Evolutionary conservation across 1,140 invertebrate species (phyloP), one percentile per base, ranked within the genome.

Genomic region (Heliothis subflexa): DNA sequence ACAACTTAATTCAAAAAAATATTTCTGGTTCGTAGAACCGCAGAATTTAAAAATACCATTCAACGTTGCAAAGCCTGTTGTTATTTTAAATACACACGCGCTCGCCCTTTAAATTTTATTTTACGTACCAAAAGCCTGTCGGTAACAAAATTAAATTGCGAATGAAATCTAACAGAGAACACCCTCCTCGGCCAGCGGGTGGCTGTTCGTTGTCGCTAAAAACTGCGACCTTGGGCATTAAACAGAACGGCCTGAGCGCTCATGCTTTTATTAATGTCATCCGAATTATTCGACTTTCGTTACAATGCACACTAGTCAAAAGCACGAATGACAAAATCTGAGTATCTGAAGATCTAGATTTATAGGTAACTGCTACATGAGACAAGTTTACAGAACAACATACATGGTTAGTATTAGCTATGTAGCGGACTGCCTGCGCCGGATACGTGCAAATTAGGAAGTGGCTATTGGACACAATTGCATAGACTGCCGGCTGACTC

Each of bases 391-490:
- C 13, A 52, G 21, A 70, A 33, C 45, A 45, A 50, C 55, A 59
- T 54, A 33, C 7, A 59, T 40, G 33, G 0, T 9, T 40, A 40
- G 59, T 57, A 62, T 68, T 71, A 62, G 52, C 81, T 78, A 81
- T 81, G 81, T 78, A 79, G 82, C 77, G 79, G 79, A 78, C 74
- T 79, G 82, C 83, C 86, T 75, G 78, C 80, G 83, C 83, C 86
- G 93, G 93, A 94, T 90, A 89, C 87, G 87, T 91, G 87, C 89
- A 91, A 93, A 94, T 94, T 92, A 94, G 93, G 91, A 94, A 89
- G 91, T 92, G 85, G 86, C 88, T 90, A 93, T 90, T 93, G 91
- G 86, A 83, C 80, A 84, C 91, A 93, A 94, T 93, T 94, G 91
- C 82, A 83, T 81, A 79, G 77, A 82, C 86, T 84, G 83, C 54